phyloP scores from a whole-genome alignment of 2,113 vertebrate genomes.

The cattle (Bos taurus) region DNA sequence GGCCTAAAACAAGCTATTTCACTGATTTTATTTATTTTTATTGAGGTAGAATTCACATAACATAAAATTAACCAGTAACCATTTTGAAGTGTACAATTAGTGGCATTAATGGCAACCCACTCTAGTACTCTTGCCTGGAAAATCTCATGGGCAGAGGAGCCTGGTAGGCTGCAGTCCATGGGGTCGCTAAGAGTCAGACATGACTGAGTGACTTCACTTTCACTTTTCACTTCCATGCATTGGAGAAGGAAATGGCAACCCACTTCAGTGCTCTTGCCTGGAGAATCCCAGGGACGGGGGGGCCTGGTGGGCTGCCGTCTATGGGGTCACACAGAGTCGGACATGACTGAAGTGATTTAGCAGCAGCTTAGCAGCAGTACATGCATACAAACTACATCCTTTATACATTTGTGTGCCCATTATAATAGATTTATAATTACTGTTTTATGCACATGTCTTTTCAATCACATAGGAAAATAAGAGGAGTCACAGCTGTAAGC shows the following conservation, averaged over 20 bases:
- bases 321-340: too few relatives aligned
- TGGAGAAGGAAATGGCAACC: too few relatives aligned
- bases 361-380: not conserved
- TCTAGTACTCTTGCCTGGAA: too few relatives aligned
- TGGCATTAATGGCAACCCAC: not conserved
- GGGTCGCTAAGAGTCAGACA: too few relatives aligned
- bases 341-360: too few relatives aligned
- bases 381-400: not conserved
- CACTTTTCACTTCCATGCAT: too few relatives aligned
- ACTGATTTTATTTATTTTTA: not conserved
- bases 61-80: not conserved
- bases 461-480: not conserved
- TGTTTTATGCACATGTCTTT: not conserved
- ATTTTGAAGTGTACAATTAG: not conserved
- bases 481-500: not conserved
- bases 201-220: too few relatives aligned
- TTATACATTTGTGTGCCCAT: not conserved
- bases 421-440: not conserved
- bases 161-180: too few relatives aligned
- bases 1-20: not conserved
- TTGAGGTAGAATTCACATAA: not conserved
- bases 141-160: too few relatives aligned
- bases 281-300: too few relatives aligned
- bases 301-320: too few relatives aligned
- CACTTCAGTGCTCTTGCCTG: too few relatives aligned